Evolutionary conservation across 1,140 invertebrate genomes (phyloP), one percentile per base, ranked within the genome.

Genomic region (Drosophila leontia): DNA sequence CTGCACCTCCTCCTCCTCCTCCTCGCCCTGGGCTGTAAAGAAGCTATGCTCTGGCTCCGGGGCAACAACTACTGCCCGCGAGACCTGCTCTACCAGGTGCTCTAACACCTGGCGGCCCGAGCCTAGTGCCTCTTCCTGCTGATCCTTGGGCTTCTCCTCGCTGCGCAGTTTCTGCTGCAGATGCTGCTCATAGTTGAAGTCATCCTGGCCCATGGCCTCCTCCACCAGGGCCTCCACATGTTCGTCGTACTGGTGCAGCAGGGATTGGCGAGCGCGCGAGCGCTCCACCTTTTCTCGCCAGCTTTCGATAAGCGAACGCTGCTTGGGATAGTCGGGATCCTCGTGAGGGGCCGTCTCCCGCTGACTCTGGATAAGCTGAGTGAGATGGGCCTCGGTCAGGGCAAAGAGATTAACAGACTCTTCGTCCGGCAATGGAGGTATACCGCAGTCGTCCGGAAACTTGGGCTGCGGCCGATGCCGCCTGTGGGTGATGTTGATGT

Each of bases 401-500:
- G 88, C 19, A 26, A 92, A 93, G 0, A 93, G 57, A 79, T 93
- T 92, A 4, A 92, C 74, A 5, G 83, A 55, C 35, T 83, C 48
- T 42, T 83, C 70, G 5, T 68, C 53, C 1, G 67, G 70, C 51
- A 48, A n/a, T 7, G 58, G 34, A 4, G 62, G 34, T 42, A 48
- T 39, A 7, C 23, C 15, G 1, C 5, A 13, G 0, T 34, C 11
- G 1, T 72, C 69, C 1, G 88, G 86, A 51, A 68, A 92, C 15
- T 70, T 78, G 32, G 91, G 88, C 53, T 92, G 91, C 7, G 72
- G 75, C 45, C 68, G 67, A 44, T 81, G 63, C 9, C 92, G 74
- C n/a, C 91, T 81, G 68, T 92, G 91, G 8, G 92, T 93, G 12
- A 93, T 92, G 44, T 93, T 92, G 3, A 93, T 92, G 17, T 91